Evolutionary conservation across 2,888 invertebrate species (phyloP).

Genomic region (Leucania comma): DNA sequence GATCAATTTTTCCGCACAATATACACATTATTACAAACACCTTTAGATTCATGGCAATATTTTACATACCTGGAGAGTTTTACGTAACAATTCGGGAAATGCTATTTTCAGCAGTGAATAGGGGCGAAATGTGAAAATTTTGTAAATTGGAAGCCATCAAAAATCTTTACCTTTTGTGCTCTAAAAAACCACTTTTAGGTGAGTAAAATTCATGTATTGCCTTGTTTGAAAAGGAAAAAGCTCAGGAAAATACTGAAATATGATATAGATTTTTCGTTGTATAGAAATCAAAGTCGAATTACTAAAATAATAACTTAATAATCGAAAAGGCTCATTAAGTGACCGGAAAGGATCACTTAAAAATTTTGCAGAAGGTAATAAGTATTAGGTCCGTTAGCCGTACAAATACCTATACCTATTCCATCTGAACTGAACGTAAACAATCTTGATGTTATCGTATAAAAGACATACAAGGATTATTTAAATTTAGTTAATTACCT

Average conservation of each 20-base stretch:
- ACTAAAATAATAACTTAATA: not conserved
- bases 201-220: too few species aligned
- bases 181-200: not conserved
- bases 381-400: slow-evolving; percentile 34
- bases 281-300: slow-evolving; percentile 7
- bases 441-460: too few species aligned
- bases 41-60: not conserved
- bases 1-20: not conserved
- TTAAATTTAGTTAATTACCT: too few species aligned
- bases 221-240: not conserved
- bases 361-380: slow-evolving; percentile 19
- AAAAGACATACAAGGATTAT: too few species aligned
- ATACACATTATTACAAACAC: not conserved
- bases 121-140: not conserved
- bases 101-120: not conserved
- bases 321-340: not conserved
- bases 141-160: not conserved
- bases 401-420: slow-evolving; percentile 29
- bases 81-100: not conserved
- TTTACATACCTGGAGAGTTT: not conserved
- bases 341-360: slow-evolving; percentile 23
- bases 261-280: not conserved
- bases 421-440: too few species aligned
- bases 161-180: not conserved
- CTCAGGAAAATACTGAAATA: not conserved